phyloP scores from a whole-genome alignment of 2,797 vertebrate species.

The Eupleurogrammus muticus region DNA sequence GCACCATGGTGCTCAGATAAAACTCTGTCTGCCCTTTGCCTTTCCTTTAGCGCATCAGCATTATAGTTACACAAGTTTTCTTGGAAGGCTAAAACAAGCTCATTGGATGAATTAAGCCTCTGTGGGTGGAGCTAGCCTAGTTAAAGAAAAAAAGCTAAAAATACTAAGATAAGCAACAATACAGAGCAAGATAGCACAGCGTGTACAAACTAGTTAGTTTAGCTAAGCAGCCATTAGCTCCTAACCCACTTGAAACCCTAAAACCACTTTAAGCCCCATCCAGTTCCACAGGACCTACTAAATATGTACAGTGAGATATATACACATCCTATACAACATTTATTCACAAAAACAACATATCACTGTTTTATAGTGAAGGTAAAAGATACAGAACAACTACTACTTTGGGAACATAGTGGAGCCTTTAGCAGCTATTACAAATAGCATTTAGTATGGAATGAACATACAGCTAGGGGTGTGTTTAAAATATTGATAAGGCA shows the following conservation, averaged over 20 bases:
- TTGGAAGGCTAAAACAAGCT: background rate
- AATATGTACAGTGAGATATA: background rate
- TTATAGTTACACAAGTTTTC: slow-evolving; percentile 27
- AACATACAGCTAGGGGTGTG: no score
- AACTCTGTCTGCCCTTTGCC: slow-evolving; percentile 1
- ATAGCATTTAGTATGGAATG: no score
- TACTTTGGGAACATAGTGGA: no score
- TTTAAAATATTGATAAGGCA: no score
- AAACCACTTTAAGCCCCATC: no score
- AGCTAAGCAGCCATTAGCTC: background rate
- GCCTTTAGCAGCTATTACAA: no score
- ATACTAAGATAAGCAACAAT: background rate
- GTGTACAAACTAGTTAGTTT: background rate
- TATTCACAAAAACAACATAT: background rate
- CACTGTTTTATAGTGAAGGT: no score
- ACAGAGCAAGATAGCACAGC: no score
- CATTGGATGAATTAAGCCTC: background rate
- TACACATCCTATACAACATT: background rate
- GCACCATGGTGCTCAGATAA: slow-evolving; percentile 6
- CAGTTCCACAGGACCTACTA: background rate
- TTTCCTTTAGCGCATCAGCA: slow-evolving; percentile 20
- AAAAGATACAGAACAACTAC: no score
- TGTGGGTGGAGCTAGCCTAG: background rate
- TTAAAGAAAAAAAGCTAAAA: slow-evolving; percentile 7
- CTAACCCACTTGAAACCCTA: background rate